phyloP scores from a whole-genome alignment of 2,113 vertebrate genomes.

The Panthera leo region DNA sequence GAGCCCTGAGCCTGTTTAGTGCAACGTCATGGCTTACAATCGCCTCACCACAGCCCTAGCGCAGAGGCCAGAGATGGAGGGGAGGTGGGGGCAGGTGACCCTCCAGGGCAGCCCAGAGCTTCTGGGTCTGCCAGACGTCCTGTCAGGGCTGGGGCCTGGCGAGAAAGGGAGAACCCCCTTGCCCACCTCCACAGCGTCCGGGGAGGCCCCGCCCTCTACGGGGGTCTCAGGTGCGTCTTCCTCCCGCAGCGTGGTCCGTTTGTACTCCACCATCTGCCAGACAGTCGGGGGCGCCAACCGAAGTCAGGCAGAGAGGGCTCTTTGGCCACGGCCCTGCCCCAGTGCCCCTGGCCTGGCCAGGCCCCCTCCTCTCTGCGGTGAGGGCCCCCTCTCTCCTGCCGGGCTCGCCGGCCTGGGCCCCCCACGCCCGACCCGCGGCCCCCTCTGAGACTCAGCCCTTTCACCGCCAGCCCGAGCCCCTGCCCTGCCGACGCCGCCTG shows the following conservation, averaged over 20 bases:
- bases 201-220: slow-evolving; percentile 87
- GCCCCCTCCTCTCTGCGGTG: background rate
- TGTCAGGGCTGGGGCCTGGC: background rate
- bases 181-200: slow-evolving; percentile 90
- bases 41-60: slow-evolving; percentile 36
- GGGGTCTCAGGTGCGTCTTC: slow-evolving; percentile 90
- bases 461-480: background rate
- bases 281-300: slow-evolving; percentile 36
- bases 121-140: background rate
- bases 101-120: slow-evolving; percentile 23
- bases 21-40: slow-evolving; percentile 63
- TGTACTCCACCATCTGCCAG: slow-evolving; percentile 96
- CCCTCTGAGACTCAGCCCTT: background rate
- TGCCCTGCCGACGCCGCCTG: background rate
- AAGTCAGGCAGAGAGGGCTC: slow-evolving; percentile 31
- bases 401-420: background rate
- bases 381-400: background rate
- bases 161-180: slow-evolving; percentile 10
- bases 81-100: slow-evolving; percentile 13
- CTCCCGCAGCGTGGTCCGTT: slow-evolving; percentile 94
- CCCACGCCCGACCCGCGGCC: background rate
- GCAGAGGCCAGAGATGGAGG: slow-evolving; percentile 21
- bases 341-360: background rate
- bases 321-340: background rate
- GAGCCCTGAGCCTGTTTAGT: slow-evolving; percentile 52